Percentiles rank a stretch among this genome's conserved stretches.
Conservation (phyloP, 2,113 vertebrate species). For the Erythrolamprus reginae region DNA sequence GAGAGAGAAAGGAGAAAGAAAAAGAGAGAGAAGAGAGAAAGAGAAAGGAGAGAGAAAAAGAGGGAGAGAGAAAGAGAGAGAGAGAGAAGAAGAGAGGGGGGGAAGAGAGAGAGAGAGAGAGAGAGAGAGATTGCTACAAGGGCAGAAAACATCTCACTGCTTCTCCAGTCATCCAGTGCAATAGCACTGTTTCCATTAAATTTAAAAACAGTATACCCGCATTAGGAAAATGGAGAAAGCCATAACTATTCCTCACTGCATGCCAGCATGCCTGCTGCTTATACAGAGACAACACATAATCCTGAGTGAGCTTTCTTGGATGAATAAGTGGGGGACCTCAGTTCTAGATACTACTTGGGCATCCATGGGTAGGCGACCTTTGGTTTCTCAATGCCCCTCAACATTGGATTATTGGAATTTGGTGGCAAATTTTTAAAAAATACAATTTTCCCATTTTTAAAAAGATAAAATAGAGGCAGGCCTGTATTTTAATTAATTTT, state of each 20-base stretch:
- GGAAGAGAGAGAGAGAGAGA: no score
- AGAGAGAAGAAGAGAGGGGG: no score
- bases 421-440: not conserved
- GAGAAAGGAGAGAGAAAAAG: no score
- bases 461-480: not conserved
- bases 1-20: no score
- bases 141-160: not conserved
- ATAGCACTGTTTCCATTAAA: not conserved
- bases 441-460: not conserved
- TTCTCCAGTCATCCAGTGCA: not conserved
- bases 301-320: not conserved
- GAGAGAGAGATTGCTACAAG: not conserved
- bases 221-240: not conserved
- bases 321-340: not conserved
- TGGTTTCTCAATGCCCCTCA: not conserved
- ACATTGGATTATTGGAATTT: not conserved
- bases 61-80: no score
- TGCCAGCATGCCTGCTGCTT: not conserved
- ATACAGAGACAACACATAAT: not conserved
- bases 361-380: not conserved
- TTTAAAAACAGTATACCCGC: not conserved
- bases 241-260: not conserved
- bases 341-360: not conserved
- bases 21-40: no score
- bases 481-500: not conserved